phyloP scores from a whole-genome alignment of 1,140 invertebrate species.

The Bombus terrestris region DNA sequence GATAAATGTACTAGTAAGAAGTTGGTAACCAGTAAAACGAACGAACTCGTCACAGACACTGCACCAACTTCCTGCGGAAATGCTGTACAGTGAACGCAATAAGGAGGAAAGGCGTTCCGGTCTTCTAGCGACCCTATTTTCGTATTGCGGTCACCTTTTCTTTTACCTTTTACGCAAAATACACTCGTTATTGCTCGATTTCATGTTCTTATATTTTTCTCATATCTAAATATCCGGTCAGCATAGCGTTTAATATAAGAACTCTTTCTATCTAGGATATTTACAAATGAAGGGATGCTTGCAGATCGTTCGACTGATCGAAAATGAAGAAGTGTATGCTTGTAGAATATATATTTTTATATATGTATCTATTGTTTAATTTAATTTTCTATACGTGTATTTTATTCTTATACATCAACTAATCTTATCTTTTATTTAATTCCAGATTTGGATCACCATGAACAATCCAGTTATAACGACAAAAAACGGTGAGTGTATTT shows the following conservation, averaged over 20 bases:
- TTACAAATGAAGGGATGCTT: too few species aligned
- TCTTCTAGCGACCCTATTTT: slow-evolving; percentile 37
- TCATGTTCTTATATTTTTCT: background rate
- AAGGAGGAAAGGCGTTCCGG: slow-evolving; percentile 31
- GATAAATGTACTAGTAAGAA: background rate
- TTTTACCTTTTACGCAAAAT: background rate
- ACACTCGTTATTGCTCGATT: background rate
- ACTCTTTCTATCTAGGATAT: too few species aligned
- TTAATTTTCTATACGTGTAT: background rate
- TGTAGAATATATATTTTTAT: too few species aligned
- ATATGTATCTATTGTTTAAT: too few species aligned
- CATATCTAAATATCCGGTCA: background rate
- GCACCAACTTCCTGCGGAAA: slow-evolving; percentile 72
- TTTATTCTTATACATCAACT: background rate
- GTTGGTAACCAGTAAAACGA: background rate
- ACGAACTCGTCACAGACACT: slow-evolving; percentile 67
- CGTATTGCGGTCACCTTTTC: background rate
- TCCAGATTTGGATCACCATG: background rate
- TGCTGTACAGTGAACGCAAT: slow-evolving; percentile 37
- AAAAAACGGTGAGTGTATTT: slow-evolving; percentile 8
- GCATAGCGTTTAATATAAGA: background rate
- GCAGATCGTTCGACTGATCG: background rate
- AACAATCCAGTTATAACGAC: too few species aligned
- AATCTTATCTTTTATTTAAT: background rate
- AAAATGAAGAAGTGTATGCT: background rate